Percentiles rank a stretch among this genome's conserved stretches.
Conservation (phyloP, 2,113 vertebrate genomes). For the Pluvialis apricaria region DNA sequence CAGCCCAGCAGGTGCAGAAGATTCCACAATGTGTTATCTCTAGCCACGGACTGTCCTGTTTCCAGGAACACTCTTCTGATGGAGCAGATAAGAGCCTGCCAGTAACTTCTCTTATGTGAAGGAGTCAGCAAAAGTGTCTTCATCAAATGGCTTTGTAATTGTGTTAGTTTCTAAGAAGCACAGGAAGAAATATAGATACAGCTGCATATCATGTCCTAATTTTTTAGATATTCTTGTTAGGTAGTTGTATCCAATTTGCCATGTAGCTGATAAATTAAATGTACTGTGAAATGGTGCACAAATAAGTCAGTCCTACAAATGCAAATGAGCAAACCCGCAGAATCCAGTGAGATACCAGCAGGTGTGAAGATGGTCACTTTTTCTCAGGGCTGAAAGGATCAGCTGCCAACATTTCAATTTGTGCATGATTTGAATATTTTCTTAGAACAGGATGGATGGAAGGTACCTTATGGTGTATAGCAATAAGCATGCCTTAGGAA, state of each 20-base stretch:
- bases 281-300: background rate
- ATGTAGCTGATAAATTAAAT: background rate
- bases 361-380: background rate
- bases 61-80: conserved; percentile 38
- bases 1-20: conserved; percentile 46
- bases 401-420: background rate
- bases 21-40: conserved; percentile 20
- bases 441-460: background rate
- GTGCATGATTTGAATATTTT: background rate
- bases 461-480: background rate
- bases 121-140: background rate
- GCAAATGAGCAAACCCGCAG: background rate
- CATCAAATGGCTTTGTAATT: background rate
- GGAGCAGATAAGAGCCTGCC: conserved; percentile 19
- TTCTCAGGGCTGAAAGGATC: background rate
- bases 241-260: background rate
- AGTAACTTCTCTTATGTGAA: background rate
- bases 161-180: background rate
- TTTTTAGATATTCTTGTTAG: background rate
- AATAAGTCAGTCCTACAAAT: background rate
- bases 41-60: conserved; percentile 28
- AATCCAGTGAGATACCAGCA: background rate
- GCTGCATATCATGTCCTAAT: background rate
- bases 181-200: background rate
- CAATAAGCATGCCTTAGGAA: background rate